These are phyloP conservation scores for Calephelis perditalis DNA, from an alignment of 2,888 invertebrate genomes.

Conservation along the genomic window DNA sequence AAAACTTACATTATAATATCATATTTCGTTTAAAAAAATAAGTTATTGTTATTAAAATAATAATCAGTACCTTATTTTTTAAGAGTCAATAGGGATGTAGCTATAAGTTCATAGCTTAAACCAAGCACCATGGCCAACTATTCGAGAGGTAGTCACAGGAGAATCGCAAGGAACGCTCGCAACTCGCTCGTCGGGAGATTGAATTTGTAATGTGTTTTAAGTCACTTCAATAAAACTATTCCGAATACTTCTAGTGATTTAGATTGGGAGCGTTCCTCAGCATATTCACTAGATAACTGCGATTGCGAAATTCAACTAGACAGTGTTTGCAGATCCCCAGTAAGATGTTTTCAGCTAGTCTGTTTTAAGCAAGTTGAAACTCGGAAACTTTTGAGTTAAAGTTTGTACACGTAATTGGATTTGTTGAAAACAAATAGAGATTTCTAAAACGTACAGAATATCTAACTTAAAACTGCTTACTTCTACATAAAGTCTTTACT, in stretches of 20 bases:
- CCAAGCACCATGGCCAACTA: conserved; percentile 24
- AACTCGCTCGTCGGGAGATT: conserved; percentile 27
- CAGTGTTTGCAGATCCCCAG: conserved; percentile 7
- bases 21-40: too few relatives aligned
- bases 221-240: conserved; percentile 36
- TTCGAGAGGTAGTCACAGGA: conserved; percentile 27
- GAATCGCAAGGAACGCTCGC: conserved; percentile 26
- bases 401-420: conserved; percentile 3
- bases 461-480: too few relatives aligned
- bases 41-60: too few relatives aligned
- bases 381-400: conserved; percentile 5
- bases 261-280: conserved; percentile 21
- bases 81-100: neutral
- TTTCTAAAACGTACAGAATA: neutral
- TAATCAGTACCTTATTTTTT: too few relatives aligned
- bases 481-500: too few relatives aligned
- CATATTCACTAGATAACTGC: conserved; percentile 17
- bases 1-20: too few relatives aligned
- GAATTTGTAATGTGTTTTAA: conserved; percentile 35
- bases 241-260: conserved; percentile 26
- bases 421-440: conserved; percentile 4
- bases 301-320: conserved; percentile 4
- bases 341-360: conserved; percentile 10
- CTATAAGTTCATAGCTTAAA: conserved; percentile 9
- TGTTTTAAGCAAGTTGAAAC: conserved; percentile 4